Percentiles rank a stretch among this genome's conserved stretches.
phyloP scores from a whole-genome alignment of 1,140 invertebrate species.

The Solen grandis region DNA sequence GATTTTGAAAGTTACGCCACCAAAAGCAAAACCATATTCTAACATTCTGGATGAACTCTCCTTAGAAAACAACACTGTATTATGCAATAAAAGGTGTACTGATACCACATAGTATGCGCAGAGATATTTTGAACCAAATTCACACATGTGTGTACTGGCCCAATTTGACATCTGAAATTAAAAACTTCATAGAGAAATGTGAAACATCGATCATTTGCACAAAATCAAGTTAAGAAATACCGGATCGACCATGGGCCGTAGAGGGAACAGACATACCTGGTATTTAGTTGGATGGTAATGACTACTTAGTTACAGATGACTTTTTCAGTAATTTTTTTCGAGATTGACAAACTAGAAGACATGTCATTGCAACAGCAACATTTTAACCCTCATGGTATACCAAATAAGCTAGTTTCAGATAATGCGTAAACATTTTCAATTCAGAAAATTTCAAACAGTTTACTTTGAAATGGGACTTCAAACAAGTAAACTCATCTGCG shows the following conservation, averaged over 20 bases:
- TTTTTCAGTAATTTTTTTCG: slow-evolving; percentile 60
- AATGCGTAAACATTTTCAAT: slow-evolving; percentile 62
- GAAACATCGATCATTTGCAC: slow-evolving; percentile 29
- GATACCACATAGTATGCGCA: slow-evolving; percentile 11
- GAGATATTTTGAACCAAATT: slow-evolving; percentile 30
- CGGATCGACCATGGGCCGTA: slow-evolving; percentile 37
- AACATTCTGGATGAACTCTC: slow-evolving; percentile 49
- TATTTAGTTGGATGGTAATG: slow-evolving; percentile 51
- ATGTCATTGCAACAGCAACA: slow-evolving; percentile 37
- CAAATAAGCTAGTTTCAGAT: slow-evolving; percentile 47
- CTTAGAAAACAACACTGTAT: slow-evolving; percentile 50
- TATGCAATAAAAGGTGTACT: slow-evolving; percentile 19
- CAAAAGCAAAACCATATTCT: slow-evolving; percentile 16
- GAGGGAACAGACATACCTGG: slow-evolving; percentile 57
- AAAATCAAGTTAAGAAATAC: slow-evolving; percentile 23
- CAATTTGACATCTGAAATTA: slow-evolving; percentile 51
- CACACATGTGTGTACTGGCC: slow-evolving; percentile 53
- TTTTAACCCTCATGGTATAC: slow-evolving; percentile 60
- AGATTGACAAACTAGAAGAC: slow-evolving; percentile 50
- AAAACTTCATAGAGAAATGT: slow-evolving; percentile 41
- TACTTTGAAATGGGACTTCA: slow-evolving; percentile 55
- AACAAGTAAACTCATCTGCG: slow-evolving; percentile 58
- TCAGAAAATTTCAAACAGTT: slow-evolving; percentile 56
- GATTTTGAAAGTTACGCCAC: background rate
- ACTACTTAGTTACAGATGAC: slow-evolving; percentile 61